Base-by-base conservation (phyloP, 2,797 vertebrate genomes). In the Calcarius lapponicus region DNA sequence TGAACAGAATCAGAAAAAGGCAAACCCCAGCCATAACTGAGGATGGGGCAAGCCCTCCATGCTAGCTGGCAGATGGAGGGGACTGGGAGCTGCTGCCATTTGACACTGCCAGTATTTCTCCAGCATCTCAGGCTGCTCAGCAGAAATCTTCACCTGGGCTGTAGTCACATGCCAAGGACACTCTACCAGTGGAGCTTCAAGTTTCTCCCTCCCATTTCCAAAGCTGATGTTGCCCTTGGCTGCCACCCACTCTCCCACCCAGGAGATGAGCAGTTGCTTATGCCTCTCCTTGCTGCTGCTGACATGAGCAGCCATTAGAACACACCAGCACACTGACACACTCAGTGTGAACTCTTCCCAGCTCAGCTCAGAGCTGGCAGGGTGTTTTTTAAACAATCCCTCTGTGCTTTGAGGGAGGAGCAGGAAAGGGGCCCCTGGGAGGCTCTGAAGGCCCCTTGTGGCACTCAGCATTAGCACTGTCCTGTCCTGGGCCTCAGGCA, bases 391-490 rank as follows among this genome's bases (percentile, higher is more conserved):
- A 34, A 66, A 62, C 24, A 51, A 32, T 2, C 24, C 31, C 43
- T 80, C 64, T 83, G 69, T 36, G 61, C 48, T 36, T 26, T 43
- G 65, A 78, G 50, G 28, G 13, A 75, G 47, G 13, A 72, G 53
- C 17, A 36, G 32, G 29, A 60, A 56, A 65, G 26, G 11, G 38
- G 24, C 29, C 1, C 2, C 51, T 64, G 69, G 64, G 64, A 67
- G 20, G 61, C 45, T 17, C 4, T 66, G 45, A 48, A 48, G 8
- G 28, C 31, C 17, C 22, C 32, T 32, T 78, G 11, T 50, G 38
- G 61, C 9, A 5, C 32, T 48, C 31, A 47, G n/a, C n/a, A 56
- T 32, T 4, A 48, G 62, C 58, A 32, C 13, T 0, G 0, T 7
- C 25, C 62, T 47, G 5, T 24, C 28, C 38, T 34, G 56, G 34